Conservation (phyloP, 2,797 vertebrate species). For the Sebastes baramenuke region DNA sequence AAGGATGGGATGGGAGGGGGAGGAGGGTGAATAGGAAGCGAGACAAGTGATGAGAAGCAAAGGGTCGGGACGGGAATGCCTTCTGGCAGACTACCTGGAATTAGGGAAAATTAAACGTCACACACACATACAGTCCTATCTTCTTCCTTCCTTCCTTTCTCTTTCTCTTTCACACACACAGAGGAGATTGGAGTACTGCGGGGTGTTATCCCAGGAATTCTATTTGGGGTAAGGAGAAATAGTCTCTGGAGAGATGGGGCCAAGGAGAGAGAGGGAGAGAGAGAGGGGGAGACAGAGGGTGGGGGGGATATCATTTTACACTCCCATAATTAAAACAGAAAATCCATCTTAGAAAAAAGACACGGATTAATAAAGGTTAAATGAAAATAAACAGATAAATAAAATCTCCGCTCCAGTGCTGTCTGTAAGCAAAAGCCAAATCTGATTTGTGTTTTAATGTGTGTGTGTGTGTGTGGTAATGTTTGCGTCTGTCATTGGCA, state of each 20-base stretch:
- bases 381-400: constrained; percentile 77
- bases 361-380: constrained; percentile 73
- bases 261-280: constrained; percentile 19
- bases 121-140: constrained; percentile 66
- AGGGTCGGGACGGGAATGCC: constrained; percentile 74
- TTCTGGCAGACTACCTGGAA: constrained; percentile 84
- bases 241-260: constrained; percentile 38
- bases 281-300: not conserved
- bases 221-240: constrained; percentile 63
- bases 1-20: constrained; percentile 39
- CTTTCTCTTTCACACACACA: constrained; percentile 43
- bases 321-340: constrained; percentile 64
- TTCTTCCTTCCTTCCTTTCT: constrained; percentile 44
- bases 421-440: constrained; percentile 72
- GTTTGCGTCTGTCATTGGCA: constrained; percentile 67
- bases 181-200: constrained; percentile 49
- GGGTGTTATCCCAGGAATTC: constrained; percentile 63
- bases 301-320: constrained; percentile 44
- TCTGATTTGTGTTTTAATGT: constrained; percentile 69
- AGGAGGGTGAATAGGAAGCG: constrained; percentile 37
- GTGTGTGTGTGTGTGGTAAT: constrained; percentile 36
- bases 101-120: constrained; percentile 86
- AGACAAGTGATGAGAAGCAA: constrained; percentile 60
- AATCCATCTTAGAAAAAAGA: constrained; percentile 59
- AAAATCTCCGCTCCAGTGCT: constrained; percentile 64